Conservation (phyloP, 35 echinoderm and acorn worm genomes). For the Lytechinus variegatus region DNA sequence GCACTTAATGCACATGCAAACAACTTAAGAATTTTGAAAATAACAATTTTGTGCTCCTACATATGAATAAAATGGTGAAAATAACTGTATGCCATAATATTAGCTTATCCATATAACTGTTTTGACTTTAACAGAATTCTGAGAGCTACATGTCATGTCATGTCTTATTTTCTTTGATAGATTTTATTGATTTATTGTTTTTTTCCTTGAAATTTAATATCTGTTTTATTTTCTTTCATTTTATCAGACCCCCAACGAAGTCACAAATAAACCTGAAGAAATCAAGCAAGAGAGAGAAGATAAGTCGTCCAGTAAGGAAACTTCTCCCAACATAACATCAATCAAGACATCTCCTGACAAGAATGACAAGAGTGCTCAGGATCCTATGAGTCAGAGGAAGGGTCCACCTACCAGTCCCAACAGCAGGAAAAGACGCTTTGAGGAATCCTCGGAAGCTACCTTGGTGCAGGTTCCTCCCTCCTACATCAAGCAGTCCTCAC, state of each 20-base stretch:
- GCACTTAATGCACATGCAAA: too few relatives aligned
- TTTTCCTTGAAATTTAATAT: too few relatives aligned
- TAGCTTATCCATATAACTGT: too few relatives aligned
- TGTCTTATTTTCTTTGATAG: too few relatives aligned
- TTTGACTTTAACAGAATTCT: neutral
- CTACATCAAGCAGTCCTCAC: neutral
- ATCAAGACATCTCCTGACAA: neutral
- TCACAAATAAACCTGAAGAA: neutral
- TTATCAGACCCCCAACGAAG: neutral
- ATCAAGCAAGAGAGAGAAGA: neutral
- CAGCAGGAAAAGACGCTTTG: conserved; percentile 35
- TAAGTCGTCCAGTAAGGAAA: neutral
- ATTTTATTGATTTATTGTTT: too few relatives aligned
- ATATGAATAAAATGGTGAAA: too few relatives aligned
- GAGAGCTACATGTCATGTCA: too few relatives aligned
- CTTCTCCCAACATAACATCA: neutral
- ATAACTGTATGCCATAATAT: too few relatives aligned
- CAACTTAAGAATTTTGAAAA: too few relatives aligned
- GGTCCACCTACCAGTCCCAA: neutral
- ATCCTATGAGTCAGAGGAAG: neutral
- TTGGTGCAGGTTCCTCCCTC: neutral
- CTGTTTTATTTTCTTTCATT: neutral
- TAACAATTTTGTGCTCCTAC: too few relatives aligned
- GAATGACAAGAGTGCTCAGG: neutral
- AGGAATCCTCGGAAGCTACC: neutral